These are phyloP conservation scores for Xiphias gladius DNA, from an alignment of 2,113 vertebrate genomes.

Conservation along the genomic window DNA sequence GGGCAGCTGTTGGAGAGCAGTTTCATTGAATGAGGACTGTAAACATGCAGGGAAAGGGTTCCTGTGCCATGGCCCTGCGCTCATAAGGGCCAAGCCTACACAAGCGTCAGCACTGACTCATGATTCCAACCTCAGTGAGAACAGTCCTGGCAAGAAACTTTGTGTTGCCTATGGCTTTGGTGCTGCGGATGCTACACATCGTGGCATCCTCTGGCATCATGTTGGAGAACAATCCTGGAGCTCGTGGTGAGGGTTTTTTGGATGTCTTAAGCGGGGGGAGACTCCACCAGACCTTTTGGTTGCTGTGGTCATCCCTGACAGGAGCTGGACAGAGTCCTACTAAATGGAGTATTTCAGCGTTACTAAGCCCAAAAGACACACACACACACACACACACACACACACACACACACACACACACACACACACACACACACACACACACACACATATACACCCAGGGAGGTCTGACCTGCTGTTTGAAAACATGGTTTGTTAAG, in stretches of 20 bases:
- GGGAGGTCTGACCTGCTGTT: constrained; percentile 64
- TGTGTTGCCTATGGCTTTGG: constrained; percentile 39
- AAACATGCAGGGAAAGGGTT: constrained; percentile 75
- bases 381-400: not conserved
- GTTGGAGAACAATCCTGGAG: constrained; percentile 52
- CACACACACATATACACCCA: constrained; percentile 13
- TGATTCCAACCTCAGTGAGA: constrained; percentile 59
- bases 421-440: not conserved
- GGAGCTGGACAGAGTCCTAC: constrained; percentile 36
- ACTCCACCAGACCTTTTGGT: constrained; percentile 60
- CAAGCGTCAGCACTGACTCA: constrained; percentile 69
- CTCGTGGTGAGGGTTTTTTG: constrained; percentile 57
- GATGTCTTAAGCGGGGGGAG: constrained; percentile 41
- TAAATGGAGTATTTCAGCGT: constrained; percentile 56
- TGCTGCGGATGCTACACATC: constrained; percentile 41
- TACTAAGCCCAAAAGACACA: constrained; percentile 30
- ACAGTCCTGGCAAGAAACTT: constrained; percentile 45
- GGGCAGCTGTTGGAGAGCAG: constrained; percentile 80
- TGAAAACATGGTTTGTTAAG: constrained; percentile 59
- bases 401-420: not conserved
- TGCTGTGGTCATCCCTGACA: constrained; percentile 63
- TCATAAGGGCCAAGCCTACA: constrained; percentile 59
- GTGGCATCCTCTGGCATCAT: constrained; percentile 50
- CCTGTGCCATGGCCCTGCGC: constrained; percentile 59
- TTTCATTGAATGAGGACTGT: constrained; percentile 78